Percentiles rank a stretch among this genome's conserved stretches.
Conservation (phyloP, 2,113 vertebrate species). For the Crotophaga sulcirostris region DNA sequence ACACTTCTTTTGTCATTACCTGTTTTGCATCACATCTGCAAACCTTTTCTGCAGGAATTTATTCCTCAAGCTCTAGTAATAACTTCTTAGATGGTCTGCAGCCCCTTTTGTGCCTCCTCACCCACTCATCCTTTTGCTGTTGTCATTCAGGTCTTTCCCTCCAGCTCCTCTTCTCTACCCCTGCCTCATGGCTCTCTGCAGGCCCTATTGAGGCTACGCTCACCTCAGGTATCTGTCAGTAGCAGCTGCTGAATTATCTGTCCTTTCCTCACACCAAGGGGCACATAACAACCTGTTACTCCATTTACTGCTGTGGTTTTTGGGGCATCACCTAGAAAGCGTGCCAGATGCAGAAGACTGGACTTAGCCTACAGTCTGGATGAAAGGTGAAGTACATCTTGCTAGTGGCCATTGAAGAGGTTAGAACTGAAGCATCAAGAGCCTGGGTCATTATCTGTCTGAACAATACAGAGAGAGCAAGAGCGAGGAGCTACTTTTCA, state of each 20-base stretch:
- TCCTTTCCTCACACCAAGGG: neutral
- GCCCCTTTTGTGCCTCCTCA: neutral
- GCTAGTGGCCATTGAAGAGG: neutral
- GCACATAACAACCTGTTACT: neutral
- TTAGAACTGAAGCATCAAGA: neutral
- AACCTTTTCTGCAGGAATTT: neutral
- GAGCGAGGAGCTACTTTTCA: neutral
- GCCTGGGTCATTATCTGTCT: neutral
- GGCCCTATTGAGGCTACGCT: neutral
- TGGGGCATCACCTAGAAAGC: neutral
- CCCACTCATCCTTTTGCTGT: neutral
- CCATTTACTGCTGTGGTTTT: neutral
- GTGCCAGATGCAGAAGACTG: neutral
- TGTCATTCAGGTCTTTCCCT: neutral
- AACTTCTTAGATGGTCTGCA: neutral
- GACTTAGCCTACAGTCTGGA: neutral
- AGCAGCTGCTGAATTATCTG: neutral
- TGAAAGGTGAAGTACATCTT: neutral
- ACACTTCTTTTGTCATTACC: neutral
- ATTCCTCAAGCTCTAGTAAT: neutral
- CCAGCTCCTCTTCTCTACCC: neutral
- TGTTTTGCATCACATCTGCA: neutral
- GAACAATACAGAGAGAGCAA: neutral
- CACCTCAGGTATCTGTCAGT: neutral
- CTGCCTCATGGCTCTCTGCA: neutral